Conservation (phyloP, 2,797 vertebrate genomes). For the Chelonia mydas region DNA sequence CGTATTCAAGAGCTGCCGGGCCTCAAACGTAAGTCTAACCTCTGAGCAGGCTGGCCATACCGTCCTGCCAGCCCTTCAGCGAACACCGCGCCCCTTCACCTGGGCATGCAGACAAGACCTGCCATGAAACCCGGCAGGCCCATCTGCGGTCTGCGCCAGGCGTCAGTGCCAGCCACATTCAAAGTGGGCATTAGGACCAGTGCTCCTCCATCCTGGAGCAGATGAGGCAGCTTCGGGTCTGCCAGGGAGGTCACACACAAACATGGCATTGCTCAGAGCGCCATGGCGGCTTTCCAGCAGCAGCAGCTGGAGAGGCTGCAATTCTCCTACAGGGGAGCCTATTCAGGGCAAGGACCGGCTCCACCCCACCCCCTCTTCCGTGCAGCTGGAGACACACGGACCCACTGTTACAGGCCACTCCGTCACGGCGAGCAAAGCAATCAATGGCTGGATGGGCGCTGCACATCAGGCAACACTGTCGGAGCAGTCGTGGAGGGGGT, state of each 20-base stretch:
- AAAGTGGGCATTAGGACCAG: not conserved
- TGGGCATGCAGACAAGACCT: not conserved
- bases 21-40: not conserved
- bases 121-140: not conserved
- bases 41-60: not conserved
- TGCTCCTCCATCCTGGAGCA: not conserved
- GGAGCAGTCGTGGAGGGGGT: too few species aligned
- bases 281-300: not conserved
- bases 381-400: not conserved
- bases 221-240: not conserved
- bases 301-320: too few species aligned
- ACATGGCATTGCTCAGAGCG: not conserved
- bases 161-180: not conserved
- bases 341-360: not conserved
- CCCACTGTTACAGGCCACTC: not conserved
- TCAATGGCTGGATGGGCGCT: too few species aligned
- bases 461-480: not conserved
- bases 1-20: too few species aligned
- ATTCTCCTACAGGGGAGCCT: not conserved
- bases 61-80: not conserved
- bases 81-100: not conserved
- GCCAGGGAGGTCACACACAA: not conserved
- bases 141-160: not conserved
- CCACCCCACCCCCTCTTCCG: not conserved
- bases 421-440: not conserved